Conservation (phyloP, 2,888 invertebrate genomes). For the Heteromyza rotundicornis region DNA sequence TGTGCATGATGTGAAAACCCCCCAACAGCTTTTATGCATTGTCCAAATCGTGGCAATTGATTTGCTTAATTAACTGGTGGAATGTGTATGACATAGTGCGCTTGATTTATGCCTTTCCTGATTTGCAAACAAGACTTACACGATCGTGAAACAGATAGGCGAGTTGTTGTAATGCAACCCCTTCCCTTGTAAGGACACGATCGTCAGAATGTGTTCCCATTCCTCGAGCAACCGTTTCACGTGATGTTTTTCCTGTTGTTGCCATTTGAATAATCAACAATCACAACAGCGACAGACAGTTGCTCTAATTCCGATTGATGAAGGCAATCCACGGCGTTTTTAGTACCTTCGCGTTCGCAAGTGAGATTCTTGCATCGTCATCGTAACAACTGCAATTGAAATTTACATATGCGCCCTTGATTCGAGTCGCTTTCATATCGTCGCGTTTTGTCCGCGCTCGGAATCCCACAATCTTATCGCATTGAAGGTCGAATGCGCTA, state of each 20-base stretch:
- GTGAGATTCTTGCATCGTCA: background rate
- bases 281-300: conserved; percentile 13
- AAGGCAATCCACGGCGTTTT: conserved; percentile 6
- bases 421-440: background rate
- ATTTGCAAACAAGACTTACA: conserved; percentile 15
- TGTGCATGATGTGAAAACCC: background rate
- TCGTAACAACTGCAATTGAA: background rate
- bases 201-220: background rate
- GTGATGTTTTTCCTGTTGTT: background rate
- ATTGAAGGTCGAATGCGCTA: background rate
- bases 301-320: conserved; percentile 21
- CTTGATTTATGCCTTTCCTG: conserved; percentile 8
- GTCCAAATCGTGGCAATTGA: conserved; percentile 17
- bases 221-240: background rate
- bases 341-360: background rate
- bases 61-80: conserved; percentile 18
- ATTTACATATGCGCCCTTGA: conserved; percentile 11
- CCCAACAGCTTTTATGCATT: background rate
- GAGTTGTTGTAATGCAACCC: background rate
- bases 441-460: background rate
- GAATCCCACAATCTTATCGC: background rate
- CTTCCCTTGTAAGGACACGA: background rate
- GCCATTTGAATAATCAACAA: background rate
- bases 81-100: background rate
- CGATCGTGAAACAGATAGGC: conserved; percentile 15